Conservation (phyloP, 2,888 invertebrate species). For the Zonitis immaculata region DNA sequence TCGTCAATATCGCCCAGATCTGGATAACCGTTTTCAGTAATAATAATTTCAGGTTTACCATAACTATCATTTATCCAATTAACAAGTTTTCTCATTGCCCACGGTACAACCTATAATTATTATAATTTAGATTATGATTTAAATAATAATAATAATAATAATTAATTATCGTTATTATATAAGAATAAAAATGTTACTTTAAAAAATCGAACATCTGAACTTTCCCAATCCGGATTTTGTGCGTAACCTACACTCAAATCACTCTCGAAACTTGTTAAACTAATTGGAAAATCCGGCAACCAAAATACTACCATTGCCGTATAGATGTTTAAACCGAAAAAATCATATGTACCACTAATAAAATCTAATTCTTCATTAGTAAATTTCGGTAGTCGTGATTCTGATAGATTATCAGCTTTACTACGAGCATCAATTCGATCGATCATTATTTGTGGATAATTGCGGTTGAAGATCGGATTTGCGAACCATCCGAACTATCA, state of each 20-base stretch:
- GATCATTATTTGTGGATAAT: slow-evolving; percentile 64
- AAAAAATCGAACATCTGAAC: slow-evolving; percentile 2
- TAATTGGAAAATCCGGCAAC: slow-evolving; percentile 6
- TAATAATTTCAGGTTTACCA: slow-evolving; percentile 4
- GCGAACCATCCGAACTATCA: slow-evolving; percentile 28
- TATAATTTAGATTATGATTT: neutral
- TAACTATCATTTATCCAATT: slow-evolving; percentile 7
- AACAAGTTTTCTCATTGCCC: slow-evolving; percentile 22
- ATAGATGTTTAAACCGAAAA: slow-evolving; percentile 73
- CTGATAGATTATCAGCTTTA: slow-evolving; percentile 40
- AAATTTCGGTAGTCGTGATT: slow-evolving; percentile 62
- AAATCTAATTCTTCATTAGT: slow-evolving; percentile 55
- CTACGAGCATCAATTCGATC: slow-evolving; percentile 56
- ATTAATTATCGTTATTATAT: too few species aligned
- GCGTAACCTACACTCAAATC: slow-evolving; percentile 3
- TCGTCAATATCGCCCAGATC: slow-evolving; percentile 13
- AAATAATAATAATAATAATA: too few species aligned
- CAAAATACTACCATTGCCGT: slow-evolving; percentile 52
- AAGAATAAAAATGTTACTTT: too few species aligned
- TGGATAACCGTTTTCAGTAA: slow-evolving; percentile 9
- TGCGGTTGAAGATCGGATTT: slow-evolving; percentile 62
- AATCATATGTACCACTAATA: slow-evolving; percentile 62
- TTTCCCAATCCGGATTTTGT: slow-evolving; percentile 11
- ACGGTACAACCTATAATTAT: slow-evolving; percentile 23
- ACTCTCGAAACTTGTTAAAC: neutral